Conservation (phyloP, 2,888 invertebrate species). For the Salpingus planirostris region DNA sequence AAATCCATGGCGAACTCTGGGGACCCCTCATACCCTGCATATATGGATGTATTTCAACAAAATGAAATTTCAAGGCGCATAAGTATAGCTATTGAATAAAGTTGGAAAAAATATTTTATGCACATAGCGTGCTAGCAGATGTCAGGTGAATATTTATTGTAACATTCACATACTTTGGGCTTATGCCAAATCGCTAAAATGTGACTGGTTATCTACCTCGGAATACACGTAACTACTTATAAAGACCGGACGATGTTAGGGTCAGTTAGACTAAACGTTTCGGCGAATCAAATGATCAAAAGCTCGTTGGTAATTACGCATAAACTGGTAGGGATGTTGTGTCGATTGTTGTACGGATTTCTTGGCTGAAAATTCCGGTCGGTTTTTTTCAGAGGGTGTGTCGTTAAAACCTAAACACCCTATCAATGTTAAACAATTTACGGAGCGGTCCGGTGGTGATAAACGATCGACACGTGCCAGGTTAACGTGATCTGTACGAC, state of each 20-base stretch:
- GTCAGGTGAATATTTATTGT: constrained; percentile 29
- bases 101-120: constrained; percentile 26
- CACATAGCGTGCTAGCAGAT: constrained; percentile 23
- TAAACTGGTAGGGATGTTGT: too few species aligned
- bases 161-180: constrained; percentile 27
- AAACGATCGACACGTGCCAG: constrained; percentile 12
- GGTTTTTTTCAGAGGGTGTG: too few species aligned
- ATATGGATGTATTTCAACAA: constrained; percentile 14
- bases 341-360: too few species aligned
- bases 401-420: too few species aligned
- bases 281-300: too few species aligned
- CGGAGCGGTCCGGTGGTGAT: constrained; percentile 5
- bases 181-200: constrained; percentile 26
- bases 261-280: too few species aligned
- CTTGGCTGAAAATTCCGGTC: too few species aligned
- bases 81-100: too few species aligned
- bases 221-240: constrained; percentile 17
- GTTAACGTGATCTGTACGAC: constrained; percentile 13
- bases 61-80: constrained; percentile 23
- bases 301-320: too few species aligned
- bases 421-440: too few species aligned
- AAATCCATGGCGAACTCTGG: too few species aligned
- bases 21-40: constrained; percentile 3
- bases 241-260: too few species aligned
- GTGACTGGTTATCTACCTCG: constrained; percentile 21